Conservation (phyloP, 2,113 vertebrate species). For the Pleuronectes platessa region DNA sequence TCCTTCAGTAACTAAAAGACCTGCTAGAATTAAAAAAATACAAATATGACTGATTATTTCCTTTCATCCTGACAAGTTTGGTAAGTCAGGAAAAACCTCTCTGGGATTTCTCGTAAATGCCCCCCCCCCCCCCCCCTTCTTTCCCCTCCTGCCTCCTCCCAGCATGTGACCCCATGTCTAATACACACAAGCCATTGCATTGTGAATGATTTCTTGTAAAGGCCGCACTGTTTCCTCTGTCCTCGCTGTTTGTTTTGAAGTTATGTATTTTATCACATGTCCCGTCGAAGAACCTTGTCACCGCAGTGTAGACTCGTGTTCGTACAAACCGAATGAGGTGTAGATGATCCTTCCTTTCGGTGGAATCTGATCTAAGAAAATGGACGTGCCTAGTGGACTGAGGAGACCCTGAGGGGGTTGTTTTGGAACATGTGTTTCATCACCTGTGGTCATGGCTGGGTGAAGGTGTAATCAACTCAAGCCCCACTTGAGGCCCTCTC, state of each 20-base stretch:
- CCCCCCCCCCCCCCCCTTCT: not conserved
- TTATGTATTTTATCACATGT: not conserved
- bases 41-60: not conserved
- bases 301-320: no score
- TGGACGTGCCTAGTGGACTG: slow-evolving; percentile 10
- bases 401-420: slow-evolving; percentile 26
- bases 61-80: not conserved
- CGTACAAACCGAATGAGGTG: not conserved
- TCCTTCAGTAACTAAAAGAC: slow-evolving; percentile 6
- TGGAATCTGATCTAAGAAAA: slow-evolving; percentile 1
- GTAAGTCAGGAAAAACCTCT: slow-evolving; percentile 11
- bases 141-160: not conserved
- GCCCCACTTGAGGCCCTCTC: slow-evolving; percentile 22
- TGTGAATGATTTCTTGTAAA: not conserved
- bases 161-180: slow-evolving; percentile 73
- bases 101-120: slow-evolving; percentile 13
- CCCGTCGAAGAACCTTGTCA: no score
- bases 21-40: not conserved
- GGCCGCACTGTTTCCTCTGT: not conserved
- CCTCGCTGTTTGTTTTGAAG: not conserved
- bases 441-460: slow-evolving; percentile 52
- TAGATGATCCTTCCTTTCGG: not conserved
- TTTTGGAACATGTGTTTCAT: slow-evolving; percentile 60
- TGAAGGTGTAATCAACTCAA: slow-evolving; percentile 25
- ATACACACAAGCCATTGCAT: slow-evolving; percentile 20